phyloP scores from a whole-genome alignment of 2,797 vertebrate genomes.

The Tapirus indicus region DNA sequence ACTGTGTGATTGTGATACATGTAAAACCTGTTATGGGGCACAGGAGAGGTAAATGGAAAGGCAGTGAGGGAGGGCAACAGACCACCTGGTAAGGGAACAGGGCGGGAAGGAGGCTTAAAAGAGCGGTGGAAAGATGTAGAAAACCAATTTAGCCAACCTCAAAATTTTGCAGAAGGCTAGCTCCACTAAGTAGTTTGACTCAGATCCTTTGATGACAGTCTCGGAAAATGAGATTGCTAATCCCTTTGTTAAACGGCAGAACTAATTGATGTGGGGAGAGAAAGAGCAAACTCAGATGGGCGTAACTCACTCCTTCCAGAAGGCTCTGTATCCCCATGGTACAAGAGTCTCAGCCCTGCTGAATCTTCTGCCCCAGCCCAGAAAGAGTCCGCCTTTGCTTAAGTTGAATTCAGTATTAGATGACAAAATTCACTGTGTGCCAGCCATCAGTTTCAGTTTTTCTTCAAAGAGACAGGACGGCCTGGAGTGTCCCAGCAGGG shows the following conservation, averaged over 20 bases:
- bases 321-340: not conserved
- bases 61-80: not conserved
- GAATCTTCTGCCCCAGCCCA: not conserved
- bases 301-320: not conserved
- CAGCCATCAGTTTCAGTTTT: not conserved
- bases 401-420: not conserved
- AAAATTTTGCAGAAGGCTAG: not conserved
- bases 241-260: slow-evolving; percentile 48
- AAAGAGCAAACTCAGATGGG: not conserved
- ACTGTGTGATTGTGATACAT: not conserved
- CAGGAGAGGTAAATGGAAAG: not conserved
- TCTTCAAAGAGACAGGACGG: slow-evolving; percentile 38
- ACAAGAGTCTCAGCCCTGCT: not conserved
- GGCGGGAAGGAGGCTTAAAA: not conserved
- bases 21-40: no score
- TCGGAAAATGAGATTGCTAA: slow-evolving; percentile 39
- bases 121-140: not conserved
- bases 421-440: not conserved
- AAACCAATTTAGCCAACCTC: not conserved
- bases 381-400: not conserved
- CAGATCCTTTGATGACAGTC: not conserved
- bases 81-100: not conserved
- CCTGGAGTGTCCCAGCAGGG: not conserved
- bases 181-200: not conserved
- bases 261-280: slow-evolving; percentile 28